phyloP scores from a whole-genome alignment of 2,888 invertebrate species.

The Calliopum simillimum region DNA sequence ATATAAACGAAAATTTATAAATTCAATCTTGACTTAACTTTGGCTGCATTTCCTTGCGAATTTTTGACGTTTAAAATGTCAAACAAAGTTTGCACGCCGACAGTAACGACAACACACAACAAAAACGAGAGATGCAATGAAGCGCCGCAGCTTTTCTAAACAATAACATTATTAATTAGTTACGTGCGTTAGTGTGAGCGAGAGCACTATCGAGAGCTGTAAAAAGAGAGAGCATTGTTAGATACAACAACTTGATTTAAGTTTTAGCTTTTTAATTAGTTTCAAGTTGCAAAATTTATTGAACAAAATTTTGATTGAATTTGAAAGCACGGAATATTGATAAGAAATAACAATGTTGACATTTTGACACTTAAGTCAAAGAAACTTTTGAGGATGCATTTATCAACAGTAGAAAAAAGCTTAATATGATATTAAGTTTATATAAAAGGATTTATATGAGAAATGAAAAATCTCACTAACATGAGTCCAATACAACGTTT shows the following conservation, averaged over 20 bases:
- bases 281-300: not conserved
- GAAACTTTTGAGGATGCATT: no score
- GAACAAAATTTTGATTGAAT: constrained; percentile 18
- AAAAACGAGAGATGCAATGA: constrained; percentile 7
- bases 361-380: not conserved
- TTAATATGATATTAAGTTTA: no score
- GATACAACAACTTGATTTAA: no score
- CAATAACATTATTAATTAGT: constrained; percentile 35
- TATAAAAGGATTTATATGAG: no score
- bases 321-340: not conserved
- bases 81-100: constrained; percentile 22
- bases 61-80: constrained; percentile 32
- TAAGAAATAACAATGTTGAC: not conserved
- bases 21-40: not conserved
- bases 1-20: constrained; percentile 3
- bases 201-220: no score
- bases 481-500: no score
- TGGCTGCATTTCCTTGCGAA: not conserved
- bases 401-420: no score
- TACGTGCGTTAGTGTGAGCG: no score
- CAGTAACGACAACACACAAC: not conserved
- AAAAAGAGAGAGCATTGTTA: no score
- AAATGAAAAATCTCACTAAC: no score
- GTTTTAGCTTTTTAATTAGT: not conserved
- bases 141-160: constrained; percentile 19